Evolutionary conservation across 2,888 invertebrate genomes (phyloP).

Genomic region (Drosophila mimica): DNA sequence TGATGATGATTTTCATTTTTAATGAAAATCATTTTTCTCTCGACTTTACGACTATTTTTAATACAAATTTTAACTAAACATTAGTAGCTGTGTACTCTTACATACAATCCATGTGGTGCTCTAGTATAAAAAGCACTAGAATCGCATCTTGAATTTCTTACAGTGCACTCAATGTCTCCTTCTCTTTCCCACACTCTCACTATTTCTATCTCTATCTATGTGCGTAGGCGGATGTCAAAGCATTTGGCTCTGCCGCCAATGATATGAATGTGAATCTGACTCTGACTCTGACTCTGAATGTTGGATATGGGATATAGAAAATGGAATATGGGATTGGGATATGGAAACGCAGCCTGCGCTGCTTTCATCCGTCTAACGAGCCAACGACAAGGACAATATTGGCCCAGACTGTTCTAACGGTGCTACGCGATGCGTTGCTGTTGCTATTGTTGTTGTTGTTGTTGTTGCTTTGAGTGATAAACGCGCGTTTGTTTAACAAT

Average conservation of each 20-base stretch:
- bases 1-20: background rate
- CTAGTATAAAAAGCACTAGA: background rate
- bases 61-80: background rate
- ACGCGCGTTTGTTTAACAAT: slow-evolving; percentile 84
- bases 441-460: slow-evolving; percentile 33
- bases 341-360: slow-evolving; percentile 35
- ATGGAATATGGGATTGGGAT: slow-evolving; percentile 36
- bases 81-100: background rate
- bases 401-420: slow-evolving; percentile 38
- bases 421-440: slow-evolving; percentile 20
- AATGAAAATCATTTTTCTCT: background rate
- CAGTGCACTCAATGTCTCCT: background rate
- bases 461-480: slow-evolving; percentile 78
- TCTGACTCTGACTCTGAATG: slow-evolving; percentile 23
- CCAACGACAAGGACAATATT: slow-evolving; percentile 69
- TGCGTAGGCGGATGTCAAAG: slow-evolving; percentile 58
- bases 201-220: background rate
- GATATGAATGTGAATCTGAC: slow-evolving; percentile 50
- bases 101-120: background rate
- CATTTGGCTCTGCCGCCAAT: slow-evolving; percentile 61
- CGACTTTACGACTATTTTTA: background rate
- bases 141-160: background rate
- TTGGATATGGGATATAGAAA: slow-evolving; percentile 16
- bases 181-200: background rate
- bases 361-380: slow-evolving; percentile 71